A percentile compares a stretch with the other conserved stretches of the same genome.
Evolutionary conservation across 2,113 vertebrate genomes (phyloP).

Genomic region (Oreochromis tanganicae): DNA sequence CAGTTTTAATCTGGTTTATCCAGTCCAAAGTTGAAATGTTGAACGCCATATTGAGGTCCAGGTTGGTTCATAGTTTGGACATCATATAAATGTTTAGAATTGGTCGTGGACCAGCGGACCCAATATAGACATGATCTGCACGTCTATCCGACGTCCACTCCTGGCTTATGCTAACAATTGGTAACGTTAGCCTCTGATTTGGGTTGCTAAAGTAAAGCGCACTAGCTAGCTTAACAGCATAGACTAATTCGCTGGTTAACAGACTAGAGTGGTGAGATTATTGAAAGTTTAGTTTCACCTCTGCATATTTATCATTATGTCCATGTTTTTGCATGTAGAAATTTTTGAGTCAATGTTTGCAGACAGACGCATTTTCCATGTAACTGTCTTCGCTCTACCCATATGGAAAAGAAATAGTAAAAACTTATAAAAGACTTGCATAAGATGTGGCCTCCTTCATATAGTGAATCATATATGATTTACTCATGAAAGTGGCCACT

Average conservation of each 20-base stretch:
- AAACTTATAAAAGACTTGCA: no score
- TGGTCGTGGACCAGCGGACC: rapidly evolving
- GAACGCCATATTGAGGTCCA: no score
- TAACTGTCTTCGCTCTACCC: background rate
- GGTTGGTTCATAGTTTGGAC: background rate
- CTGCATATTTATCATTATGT: background rate
- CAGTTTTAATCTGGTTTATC: background rate
- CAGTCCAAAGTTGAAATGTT: no score
- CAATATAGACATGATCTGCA: rapidly evolving
- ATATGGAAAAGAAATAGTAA: no score
- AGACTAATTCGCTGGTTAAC: background rate
- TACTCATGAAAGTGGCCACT: no score
- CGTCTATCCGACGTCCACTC: rapidly evolving
- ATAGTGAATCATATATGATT: no score
- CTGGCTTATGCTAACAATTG: background rate
- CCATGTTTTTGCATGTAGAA: background rate
- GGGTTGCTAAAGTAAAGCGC: background rate
- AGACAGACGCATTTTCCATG: background rate
- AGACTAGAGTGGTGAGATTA: background rate
- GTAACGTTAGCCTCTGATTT: background rate
- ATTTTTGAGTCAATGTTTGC: background rate
- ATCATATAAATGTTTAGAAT: background rate
- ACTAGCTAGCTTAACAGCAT: rapidly evolving
- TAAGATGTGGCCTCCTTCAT: no score
- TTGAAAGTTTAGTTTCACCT: background rate